Evolutionary conservation across 2,888 invertebrate genomes (phyloP).

Genomic region (Acrocera orbiculus): DNA sequence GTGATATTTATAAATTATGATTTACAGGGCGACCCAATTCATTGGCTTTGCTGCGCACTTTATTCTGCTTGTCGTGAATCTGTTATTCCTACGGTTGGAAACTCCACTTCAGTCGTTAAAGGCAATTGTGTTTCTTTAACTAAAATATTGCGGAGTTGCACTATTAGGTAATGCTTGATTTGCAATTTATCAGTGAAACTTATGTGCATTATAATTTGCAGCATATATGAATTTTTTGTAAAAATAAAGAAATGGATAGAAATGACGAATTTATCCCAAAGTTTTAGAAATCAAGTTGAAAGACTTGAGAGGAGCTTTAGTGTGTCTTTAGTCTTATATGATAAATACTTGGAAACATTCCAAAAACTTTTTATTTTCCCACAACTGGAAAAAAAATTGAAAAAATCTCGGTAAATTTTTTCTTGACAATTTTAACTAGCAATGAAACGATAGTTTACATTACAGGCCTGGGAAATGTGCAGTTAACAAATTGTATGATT

Average conservation of each 20-base stretch:
- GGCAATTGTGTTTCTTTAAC: slow-evolving; percentile 87
- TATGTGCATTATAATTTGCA: slow-evolving; percentile 23
- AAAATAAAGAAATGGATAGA: slow-evolving; percentile 93
- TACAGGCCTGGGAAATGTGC: slow-evolving; percentile 58
- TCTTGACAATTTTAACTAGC: not conserved
- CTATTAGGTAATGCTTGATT: slow-evolving; percentile 75
- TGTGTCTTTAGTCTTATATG: slow-evolving; percentile 84
- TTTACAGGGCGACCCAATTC: slow-evolving; percentile 79
- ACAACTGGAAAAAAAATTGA: slow-evolving; percentile 28
- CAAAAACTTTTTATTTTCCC: slow-evolving; percentile 61
- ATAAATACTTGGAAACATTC: slow-evolving; percentile 80
- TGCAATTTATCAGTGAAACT: no score
- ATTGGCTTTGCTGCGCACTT: slow-evolving; percentile 90
- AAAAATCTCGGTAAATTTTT: slow-evolving; percentile 23
- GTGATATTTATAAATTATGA: no score
- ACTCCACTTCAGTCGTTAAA: slow-evolving; percentile 49
- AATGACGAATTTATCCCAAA: slow-evolving; percentile 74
- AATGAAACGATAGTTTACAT: slow-evolving; percentile 5
- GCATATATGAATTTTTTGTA: slow-evolving; percentile 81
- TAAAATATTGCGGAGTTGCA: slow-evolving; percentile 70
- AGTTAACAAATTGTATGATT: slow-evolving; percentile 70
- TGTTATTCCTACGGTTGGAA: slow-evolving; percentile 61
- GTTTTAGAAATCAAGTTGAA: slow-evolving; percentile 67
- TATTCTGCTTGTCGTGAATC: slow-evolving; percentile 76
- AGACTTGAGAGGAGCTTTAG: slow-evolving; percentile 78